A percentile compares a stretch with the other conserved stretches of the same genome.
These are phyloP conservation scores for Sinopyrophorus schimmeli DNA, from an alignment of 2,888 invertebrate genomes.

Conservation along the genomic window DNA sequence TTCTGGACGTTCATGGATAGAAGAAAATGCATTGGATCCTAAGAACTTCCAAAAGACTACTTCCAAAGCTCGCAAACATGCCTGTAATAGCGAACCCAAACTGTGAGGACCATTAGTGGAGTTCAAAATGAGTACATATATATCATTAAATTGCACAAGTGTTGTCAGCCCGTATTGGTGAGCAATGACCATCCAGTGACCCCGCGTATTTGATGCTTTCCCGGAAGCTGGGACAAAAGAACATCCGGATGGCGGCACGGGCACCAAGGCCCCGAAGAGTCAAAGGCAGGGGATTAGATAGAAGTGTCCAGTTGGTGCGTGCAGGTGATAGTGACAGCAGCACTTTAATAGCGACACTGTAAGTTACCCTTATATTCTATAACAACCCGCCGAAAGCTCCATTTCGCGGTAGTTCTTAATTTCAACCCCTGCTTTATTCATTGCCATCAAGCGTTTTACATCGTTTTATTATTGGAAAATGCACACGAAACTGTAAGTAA, in stretches of 20 bases:
- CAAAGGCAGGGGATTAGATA: conserved; percentile 22
- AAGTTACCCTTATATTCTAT: conserved; percentile 30
- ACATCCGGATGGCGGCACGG: conserved; percentile 49
- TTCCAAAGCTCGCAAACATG: not conserved
- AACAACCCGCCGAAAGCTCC: too few species aligned
- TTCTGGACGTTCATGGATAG: too few species aligned
- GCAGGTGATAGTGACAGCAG: conserved; percentile 49
- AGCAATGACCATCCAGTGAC: conserved; percentile 57
- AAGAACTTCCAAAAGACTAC: too few species aligned
- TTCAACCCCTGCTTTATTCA: too few species aligned
- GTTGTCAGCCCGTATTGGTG: conserved; percentile 40
- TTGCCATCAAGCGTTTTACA: too few species aligned
- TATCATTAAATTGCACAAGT: conserved; percentile 40
- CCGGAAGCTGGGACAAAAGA: conserved; percentile 56
- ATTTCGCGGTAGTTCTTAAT: too few species aligned
- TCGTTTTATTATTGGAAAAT: too few species aligned
- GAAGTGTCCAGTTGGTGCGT: conserved; percentile 46
- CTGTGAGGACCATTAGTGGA: too few species aligned
- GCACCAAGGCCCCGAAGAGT: conserved; percentile 44
- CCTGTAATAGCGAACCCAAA: too few species aligned
- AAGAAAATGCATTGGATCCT: too few species aligned
- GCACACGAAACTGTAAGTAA: too few species aligned
- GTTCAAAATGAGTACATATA: conserved; percentile 30
- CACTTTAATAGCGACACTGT: conserved; percentile 36
- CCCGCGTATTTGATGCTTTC: conserved; percentile 55